These are phyloP conservation scores for Ptycholaimellus sp. DNA, from an alignment of 2,888 invertebrate genomes.

Conservation along the genomic window DNA sequence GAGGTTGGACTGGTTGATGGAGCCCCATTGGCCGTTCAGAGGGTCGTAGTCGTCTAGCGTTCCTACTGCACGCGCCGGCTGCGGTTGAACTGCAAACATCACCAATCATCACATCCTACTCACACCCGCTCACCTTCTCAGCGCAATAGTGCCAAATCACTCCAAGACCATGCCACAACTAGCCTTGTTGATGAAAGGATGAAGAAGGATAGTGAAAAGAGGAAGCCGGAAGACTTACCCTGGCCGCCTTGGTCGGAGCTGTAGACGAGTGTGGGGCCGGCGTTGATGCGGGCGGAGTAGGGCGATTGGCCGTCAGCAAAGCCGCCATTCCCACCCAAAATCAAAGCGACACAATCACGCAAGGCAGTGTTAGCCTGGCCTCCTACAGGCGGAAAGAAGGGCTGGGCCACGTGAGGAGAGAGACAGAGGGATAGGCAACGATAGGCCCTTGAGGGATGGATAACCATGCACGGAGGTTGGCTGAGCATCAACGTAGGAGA, in stretches of 20 bases:
- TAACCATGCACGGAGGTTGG: not conserved
- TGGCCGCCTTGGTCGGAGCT: constrained; percentile 11
- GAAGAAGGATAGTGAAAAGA: constrained; percentile 1
- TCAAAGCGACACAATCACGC: too few relatives aligned
- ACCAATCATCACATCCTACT: too few relatives aligned
- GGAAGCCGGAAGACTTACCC: constrained; percentile 4
- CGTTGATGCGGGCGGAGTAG: constrained; percentile 7
- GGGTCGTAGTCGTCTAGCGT: constrained; percentile 48
- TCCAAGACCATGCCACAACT: too few relatives aligned
- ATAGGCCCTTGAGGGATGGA: not conserved
- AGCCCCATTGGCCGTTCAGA: constrained; percentile 62
- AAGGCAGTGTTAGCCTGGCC: too few relatives aligned
- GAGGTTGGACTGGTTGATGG: too few relatives aligned
- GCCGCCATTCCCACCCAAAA: not conserved
- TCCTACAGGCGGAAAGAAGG: too few relatives aligned
- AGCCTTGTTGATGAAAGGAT: too few relatives aligned
- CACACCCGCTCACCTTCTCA: too few relatives aligned
- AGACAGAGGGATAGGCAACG: not conserved
- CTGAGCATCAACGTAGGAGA: not conserved
- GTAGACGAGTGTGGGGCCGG: constrained; percentile 12
- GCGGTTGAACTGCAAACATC: constrained; percentile 1
- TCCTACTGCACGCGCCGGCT: constrained; percentile 14
- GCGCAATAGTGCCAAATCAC: too few relatives aligned
- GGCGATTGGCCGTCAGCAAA: constrained; percentile 5
- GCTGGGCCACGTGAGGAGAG: too few relatives aligned